Percentiles rank a stretch among this genome's conserved stretches.
Evolutionary conservation across 2,797 vertebrate species (phyloP).

Genomic region (Rousettus madagascariensis): DNA sequence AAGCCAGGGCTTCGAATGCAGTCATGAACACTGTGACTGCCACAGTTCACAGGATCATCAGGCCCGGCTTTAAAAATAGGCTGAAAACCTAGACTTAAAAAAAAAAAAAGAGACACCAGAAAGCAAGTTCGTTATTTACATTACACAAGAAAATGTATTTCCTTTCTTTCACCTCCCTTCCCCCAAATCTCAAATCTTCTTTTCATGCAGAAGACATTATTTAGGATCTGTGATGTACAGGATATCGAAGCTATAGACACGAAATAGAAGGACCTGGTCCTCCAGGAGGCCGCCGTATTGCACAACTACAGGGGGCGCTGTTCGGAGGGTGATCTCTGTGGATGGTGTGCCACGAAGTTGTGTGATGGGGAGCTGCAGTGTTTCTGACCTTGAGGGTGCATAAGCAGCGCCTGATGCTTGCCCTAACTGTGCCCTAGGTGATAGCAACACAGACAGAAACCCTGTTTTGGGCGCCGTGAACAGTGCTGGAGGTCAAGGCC

Average conservation of each 20-base stretch:
- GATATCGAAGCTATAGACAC: accelerated
- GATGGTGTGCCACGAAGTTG: background rate
- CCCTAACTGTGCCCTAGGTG: background rate
- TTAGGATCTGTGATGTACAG: background rate
- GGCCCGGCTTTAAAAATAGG: background rate
- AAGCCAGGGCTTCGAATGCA: background rate
- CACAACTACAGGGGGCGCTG: background rate
- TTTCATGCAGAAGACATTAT: background rate
- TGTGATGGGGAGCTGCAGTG: no score
- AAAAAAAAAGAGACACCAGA: background rate
- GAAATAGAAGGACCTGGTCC: background rate
- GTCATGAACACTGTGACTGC: accelerated
- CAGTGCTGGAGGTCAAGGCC: background rate
- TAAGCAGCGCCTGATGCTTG: background rate
- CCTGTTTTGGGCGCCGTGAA: background rate
- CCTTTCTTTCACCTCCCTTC: background rate
- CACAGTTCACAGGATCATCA: background rate
- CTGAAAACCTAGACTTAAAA: background rate
- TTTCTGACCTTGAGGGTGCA: background rate
- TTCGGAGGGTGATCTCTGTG: background rate
- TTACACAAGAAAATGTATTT: background rate
- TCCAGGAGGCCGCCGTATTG: background rate
- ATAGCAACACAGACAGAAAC: background rate
- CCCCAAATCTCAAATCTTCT: background rate
- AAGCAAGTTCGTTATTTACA: background rate